Percentiles rank a stretch among this genome's conserved stretches.
Conservation (phyloP, 2,797 vertebrate genomes). For the Stomatorhinus walkeri region DNA sequence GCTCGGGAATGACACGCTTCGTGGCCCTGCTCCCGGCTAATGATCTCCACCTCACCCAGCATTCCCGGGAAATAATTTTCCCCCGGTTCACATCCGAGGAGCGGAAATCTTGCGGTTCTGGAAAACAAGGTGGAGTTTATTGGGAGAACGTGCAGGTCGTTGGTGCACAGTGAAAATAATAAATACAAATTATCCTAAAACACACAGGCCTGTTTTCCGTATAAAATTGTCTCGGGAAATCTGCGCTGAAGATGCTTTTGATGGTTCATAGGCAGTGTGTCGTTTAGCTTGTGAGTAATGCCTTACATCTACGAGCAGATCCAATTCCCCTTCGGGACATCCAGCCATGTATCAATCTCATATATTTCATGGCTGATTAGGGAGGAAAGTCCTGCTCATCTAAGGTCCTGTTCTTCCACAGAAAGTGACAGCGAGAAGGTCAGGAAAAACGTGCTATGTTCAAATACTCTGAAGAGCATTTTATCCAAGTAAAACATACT, state of each 20-base stretch:
- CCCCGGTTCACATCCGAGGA: neutral
- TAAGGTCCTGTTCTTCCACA: neutral
- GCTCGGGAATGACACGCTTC: neutral
- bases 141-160: neutral
- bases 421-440: neutral
- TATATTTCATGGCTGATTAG: conserved; percentile 12
- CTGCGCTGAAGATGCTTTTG: neutral
- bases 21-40: neutral
- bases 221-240: neutral
- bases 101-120: neutral
- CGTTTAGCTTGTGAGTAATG: neutral
- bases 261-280: neutral
- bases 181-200: neutral
- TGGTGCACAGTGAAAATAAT: neutral
- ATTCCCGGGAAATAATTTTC: conserved; percentile 12
- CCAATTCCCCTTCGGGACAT: neutral
- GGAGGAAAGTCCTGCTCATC: neutral
- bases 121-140: neutral
- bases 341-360: conserved; percentile 5
- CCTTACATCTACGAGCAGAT: neutral
- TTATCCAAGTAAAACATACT: neutral
- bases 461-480: neutral
- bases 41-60: neutral
- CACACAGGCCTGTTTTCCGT: neutral
- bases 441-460: neutral